Evolutionary conservation across 2,113 vertebrate species (phyloP), one percentile per base, ranked within the genome.

Genomic region (Ciconia maguari): DNA sequence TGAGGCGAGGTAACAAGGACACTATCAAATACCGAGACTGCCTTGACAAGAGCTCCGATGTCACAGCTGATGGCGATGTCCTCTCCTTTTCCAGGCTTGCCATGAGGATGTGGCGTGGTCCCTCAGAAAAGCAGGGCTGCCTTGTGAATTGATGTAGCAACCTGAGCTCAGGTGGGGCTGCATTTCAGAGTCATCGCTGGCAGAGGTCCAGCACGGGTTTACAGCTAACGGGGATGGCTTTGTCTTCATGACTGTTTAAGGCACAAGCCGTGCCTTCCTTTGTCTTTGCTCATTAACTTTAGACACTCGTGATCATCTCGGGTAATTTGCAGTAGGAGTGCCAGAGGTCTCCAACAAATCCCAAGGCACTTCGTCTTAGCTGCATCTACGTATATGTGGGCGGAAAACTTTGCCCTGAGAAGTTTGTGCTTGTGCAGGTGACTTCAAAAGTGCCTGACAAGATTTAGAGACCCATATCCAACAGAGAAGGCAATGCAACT

Each of bases 1-100:
- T 6, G 25, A 41, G 69, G 58, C 51, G 26, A 71, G 0, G 0
- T 21, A 24, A 16, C 0, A 0, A 68, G 36, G n/a, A 48, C 20
- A 62, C 22, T 32, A 9, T 16, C 34, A 69, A 17, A 54, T 27
- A 13, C 7, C 42, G 38, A 68, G 44, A 32, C 22, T 62, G 11
- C 8, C 64, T 41, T 26, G 57, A 60, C 24, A 21, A 44, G 10
- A 66, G 16, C 51, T 69, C 16, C 18, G 38, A 16, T 89, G 48
- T 29, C 26, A 48, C 34, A 68, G 1, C 21, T 4, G 30, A 24
- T 51, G 27, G 13, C 0, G 1, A 26, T 9, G 30, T 16, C 54
- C 34, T 74, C 24, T 38, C 17, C 41, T 94, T 55, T 51, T 21
- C 62, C 61, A 36, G 44, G 41, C 11, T 49, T 41, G 11, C 61